Percentiles rank a stretch among this genome's conserved stretches.
Evolutionary conservation across 1,140 invertebrate species (phyloP).

Genomic region (Cataglyphis hispanica): DNA sequence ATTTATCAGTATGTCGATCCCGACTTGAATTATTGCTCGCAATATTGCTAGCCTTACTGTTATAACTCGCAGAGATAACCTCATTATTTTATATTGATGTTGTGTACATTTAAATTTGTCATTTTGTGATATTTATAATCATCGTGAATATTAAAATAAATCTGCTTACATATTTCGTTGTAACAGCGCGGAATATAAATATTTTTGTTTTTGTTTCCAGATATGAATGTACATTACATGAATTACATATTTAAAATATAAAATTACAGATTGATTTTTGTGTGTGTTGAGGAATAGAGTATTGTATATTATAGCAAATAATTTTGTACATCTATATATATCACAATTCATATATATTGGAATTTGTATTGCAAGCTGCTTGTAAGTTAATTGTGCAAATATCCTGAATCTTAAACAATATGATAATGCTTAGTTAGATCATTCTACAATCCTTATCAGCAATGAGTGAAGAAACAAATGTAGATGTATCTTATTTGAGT

Average conservation of each 20-base stretch:
- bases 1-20: not conserved
- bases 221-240: not conserved
- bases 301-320: not conserved
- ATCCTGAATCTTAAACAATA: slow-evolving; percentile 3
- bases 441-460: slow-evolving; percentile 13
- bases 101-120: not conserved
- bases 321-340: not conserved
- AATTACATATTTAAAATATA: not conserved
- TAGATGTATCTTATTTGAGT: slow-evolving; percentile 74
- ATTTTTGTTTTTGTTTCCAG: not conserved
- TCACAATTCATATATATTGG: not conserved
- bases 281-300: not conserved
- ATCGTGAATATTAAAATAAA: not conserved
- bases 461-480: slow-evolving; percentile 72
- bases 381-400: slow-evolving; percentile 50
- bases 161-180: not conserved
- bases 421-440: not conserved
- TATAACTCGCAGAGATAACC: slow-evolving; percentile 34
- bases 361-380: slow-evolving; percentile 50
- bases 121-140: slow-evolving; percentile 11
- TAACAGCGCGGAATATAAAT: no score
- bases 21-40: not conserved
- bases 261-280: not conserved
- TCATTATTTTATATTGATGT: not conserved
- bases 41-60: not conserved